Percentiles rank a stretch among this genome's conserved stretches.
These are phyloP conservation scores for Rhingia rostrata DNA, from an alignment of 2,888 invertebrate species.

Conservation along the genomic window DNA sequence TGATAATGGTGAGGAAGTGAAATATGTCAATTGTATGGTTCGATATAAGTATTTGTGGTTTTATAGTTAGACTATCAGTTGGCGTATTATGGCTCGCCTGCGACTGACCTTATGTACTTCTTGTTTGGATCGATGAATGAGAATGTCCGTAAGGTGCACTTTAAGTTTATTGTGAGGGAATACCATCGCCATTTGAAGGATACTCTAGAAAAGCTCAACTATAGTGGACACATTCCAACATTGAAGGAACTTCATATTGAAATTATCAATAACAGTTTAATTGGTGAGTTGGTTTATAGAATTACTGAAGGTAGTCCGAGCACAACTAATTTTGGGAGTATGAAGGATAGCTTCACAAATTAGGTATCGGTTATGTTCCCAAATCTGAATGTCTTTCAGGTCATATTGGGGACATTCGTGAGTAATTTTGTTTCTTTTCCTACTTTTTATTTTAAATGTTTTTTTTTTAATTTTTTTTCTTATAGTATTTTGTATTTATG, in stretches of 20 bases:
- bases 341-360: too few relatives aligned
- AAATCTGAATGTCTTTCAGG: too few relatives aligned
- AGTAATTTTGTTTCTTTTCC: too few relatives aligned
- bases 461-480: neutral
- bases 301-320: neutral
- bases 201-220: slow-evolving; percentile 80
- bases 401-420: too few relatives aligned
- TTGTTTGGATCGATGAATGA: slow-evolving; percentile 81
- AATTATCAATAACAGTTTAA: slow-evolving; percentile 80
- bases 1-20: slow-evolving; percentile 78
- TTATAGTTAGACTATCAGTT: slow-evolving; percentile 81
- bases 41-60: neutral
- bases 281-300: slow-evolving; percentile 77
- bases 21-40: neutral
- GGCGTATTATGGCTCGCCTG: slow-evolving; percentile 81
- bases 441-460: too few relatives aligned
- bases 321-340: too few relatives aligned
- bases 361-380: too few relatives aligned
- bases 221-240: slow-evolving; percentile 79
- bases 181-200: slow-evolving; percentile 80
- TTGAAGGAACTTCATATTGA: slow-evolving; percentile 81
- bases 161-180: slow-evolving; percentile 80
- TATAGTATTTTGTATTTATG: neutral
- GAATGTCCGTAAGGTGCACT: slow-evolving; percentile 80
- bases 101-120: slow-evolving; percentile 81